A percentile compares a stretch with the other conserved stretches of the same genome.
phyloP scores from a whole-genome alignment of 2,797 vertebrate genomes.

The Cynopterus sphinx region DNA sequence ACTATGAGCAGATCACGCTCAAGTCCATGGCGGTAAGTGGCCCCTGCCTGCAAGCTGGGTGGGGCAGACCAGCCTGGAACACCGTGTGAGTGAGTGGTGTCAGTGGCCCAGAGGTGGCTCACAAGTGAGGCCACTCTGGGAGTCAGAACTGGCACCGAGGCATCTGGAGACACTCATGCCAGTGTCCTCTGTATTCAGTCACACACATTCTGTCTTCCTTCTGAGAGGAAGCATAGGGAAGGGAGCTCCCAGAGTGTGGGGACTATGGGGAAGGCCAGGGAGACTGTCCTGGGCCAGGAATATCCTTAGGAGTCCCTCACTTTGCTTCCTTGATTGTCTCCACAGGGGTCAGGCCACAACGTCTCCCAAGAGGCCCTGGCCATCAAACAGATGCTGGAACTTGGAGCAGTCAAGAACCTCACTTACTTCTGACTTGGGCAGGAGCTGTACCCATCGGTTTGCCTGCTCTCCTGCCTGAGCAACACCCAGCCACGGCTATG shows the following conservation, averaged over 20 bases:
- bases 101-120: neutral
- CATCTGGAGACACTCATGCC: neutral
- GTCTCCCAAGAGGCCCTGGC: conserved; percentile 85
- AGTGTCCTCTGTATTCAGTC: neutral
- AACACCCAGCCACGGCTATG: neutral
- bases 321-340: neutral
- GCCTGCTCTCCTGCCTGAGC: neutral
- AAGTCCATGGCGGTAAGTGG: conserved; percentile 92
- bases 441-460: neutral
- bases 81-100: neutral
- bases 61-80: neutral
- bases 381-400: conserved; percentile 87
- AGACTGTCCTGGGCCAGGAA: neutral
- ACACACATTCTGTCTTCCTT: neutral
- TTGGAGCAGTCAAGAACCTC: conserved; percentile 86
- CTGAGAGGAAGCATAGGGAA: neutral
- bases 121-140: neutral
- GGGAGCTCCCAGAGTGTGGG: neutral
- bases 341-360: conserved; percentile 85
- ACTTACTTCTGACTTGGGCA: conserved; percentile 84
- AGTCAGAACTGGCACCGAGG: neutral
- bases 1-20: conserved; percentile 92
- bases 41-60: neutral
- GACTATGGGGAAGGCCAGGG: neutral
- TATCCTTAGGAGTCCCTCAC: neutral